Conservation (phyloP, 2,888 invertebrate species). For the Drosophila maculinotata region DNA sequence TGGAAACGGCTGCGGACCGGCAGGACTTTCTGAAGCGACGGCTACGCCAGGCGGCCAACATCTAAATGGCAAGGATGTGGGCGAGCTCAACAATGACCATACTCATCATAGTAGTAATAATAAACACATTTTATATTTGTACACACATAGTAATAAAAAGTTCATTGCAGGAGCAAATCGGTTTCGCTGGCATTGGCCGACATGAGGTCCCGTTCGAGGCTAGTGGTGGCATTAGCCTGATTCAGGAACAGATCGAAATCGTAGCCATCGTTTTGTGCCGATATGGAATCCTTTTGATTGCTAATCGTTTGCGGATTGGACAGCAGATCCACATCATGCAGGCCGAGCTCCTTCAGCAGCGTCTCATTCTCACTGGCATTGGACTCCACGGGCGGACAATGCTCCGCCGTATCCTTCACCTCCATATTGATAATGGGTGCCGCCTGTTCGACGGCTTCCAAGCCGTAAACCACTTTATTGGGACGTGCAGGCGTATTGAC, state of each 20-base stretch:
- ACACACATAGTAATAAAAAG: conserved; percentile 18
- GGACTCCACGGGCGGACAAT: conserved; percentile 7
- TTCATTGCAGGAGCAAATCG: conserved; percentile 77
- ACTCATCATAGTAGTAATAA: background rate
- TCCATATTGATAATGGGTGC: conserved; percentile 77
- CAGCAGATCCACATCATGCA: conserved; percentile 86
- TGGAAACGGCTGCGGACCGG: conserved; percentile 79
- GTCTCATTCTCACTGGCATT: conserved; percentile 59
- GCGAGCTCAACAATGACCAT: background rate
- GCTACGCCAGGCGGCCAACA: conserved; percentile 64
- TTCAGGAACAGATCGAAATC: conserved; percentile 82
- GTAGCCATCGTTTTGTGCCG: conserved; percentile 63
- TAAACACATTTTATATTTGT: conserved; percentile 36
- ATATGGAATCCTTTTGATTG: conserved; percentile 67
- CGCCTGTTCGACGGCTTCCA: conserved; percentile 81
- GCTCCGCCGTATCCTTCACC: conserved; percentile 25
- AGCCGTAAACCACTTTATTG: conserved; percentile 66
- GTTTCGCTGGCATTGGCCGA: conserved; percentile 79
- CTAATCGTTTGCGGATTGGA: conserved; percentile 71
- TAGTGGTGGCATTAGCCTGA: conserved; percentile 66
- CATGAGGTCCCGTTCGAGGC: conserved; percentile 79
- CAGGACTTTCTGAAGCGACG: conserved; percentile 79
- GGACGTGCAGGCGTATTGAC: conserved; percentile 30
- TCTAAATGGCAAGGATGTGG: conserved; percentile 11
- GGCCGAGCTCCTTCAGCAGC: conserved; percentile 87